Evolutionary conservation across 1,140 invertebrate species (phyloP), one percentile per base, ranked within the genome.

Genomic region (Campoletis sonorensis): DNA sequence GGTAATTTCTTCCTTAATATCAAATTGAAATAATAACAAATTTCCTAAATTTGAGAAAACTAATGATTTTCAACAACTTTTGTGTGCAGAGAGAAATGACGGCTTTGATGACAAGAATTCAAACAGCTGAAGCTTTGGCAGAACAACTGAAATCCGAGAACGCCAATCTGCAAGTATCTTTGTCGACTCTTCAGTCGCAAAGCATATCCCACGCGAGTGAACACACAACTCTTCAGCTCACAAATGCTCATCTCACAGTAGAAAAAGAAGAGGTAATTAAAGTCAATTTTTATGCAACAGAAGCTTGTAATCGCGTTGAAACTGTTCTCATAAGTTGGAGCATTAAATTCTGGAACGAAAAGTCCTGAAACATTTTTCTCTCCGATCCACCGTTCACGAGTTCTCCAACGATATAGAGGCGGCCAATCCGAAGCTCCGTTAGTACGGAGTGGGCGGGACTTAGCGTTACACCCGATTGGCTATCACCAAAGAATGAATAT

Each of bases 101-200:
- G 76, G 94, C 95, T 84, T 87, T 95, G 1, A 90, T 92, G 26
- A 89, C 92, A 1, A 94, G 95, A 86, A 88, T 95, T 49, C 88
- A 89, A n/a, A 90, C 92, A n/a, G 85, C 94, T 10, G 94, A 95
- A 88, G 85, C 91, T 11, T 84, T 91, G 7, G 92, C 95, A 79
- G 95, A 95, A 80, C 92, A 91, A 82, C 90, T 96, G 30, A 94
- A 97, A 86, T 95, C 95, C n/a, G 95, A 97, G 87, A 96, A 97
- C 91, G 96, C 97, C 0, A 95, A 95, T 83, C 90, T 97, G 30
- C 95, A 98, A 92, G 97, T 98, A 15, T 96, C 97, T 87, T 94
- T 98, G 84, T 95, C 97, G 2, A 97, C 97, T 10, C 90, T 98
- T 58, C 95, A 97, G 87, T 97, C 97, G 0, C 97, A 98, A 91